These are phyloP conservation scores for Cygnus buccinator DNA, from an alignment of 2,113 vertebrate species.

Conservation along the genomic window DNA sequence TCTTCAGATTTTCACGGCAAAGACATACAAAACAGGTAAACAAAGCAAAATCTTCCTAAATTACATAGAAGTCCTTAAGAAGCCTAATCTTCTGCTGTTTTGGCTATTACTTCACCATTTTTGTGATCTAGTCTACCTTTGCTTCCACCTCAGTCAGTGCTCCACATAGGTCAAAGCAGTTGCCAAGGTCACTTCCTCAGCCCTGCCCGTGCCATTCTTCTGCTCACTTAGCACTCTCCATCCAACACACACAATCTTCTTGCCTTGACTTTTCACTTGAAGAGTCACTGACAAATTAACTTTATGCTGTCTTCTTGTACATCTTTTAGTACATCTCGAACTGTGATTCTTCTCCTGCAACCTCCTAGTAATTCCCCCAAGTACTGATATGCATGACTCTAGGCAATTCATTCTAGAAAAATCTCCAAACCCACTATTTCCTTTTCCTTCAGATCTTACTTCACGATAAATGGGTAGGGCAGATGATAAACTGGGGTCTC, in stretches of 20 bases:
- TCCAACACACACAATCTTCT: neutral
- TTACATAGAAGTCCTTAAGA: neutral
- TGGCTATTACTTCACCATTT: neutral
- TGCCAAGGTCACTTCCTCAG: neutral
- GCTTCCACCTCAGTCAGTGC: neutral
- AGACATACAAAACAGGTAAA: neutral
- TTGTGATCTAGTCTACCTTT: neutral
- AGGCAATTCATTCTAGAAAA: neutral
- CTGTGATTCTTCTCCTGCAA: neutral
- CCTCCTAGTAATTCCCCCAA: neutral
- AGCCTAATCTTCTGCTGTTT: neutral
- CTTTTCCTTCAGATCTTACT: neutral
- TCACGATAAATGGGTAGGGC: neutral
- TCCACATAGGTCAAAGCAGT: neutral
- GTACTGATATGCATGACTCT: neutral
- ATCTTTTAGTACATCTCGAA: fast-evolving
- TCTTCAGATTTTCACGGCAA: neutral
- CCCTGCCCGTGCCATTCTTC: neutral
- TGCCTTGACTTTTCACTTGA: neutral
- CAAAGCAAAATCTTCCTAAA: neutral
- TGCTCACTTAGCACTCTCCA: neutral
- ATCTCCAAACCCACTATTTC: neutral
- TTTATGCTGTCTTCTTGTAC: neutral
- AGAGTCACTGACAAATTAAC: neutral
- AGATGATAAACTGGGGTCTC: neutral